phyloP scores from a whole-genome alignment of 2,113 vertebrate species.

The Oncorhynchus mykiss region DNA sequence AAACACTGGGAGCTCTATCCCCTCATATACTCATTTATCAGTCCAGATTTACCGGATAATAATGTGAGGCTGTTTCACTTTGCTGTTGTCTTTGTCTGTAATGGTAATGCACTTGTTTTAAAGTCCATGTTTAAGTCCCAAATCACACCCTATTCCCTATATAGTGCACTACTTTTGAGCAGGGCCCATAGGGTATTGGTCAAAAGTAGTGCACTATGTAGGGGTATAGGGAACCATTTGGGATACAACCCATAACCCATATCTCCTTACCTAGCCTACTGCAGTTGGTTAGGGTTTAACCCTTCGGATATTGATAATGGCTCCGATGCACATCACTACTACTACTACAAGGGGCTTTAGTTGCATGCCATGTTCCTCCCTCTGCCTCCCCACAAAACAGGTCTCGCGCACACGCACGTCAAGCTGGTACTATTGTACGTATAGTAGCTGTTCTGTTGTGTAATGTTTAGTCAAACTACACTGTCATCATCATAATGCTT shows the following conservation, averaged over 20 bases:
- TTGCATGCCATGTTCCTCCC: neutral
- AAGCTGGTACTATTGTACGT: neutral
- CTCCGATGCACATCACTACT: neutral
- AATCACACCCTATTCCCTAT: no score
- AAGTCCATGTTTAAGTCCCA: neutral
- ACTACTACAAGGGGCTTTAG: neutral
- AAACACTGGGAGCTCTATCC: neutral
- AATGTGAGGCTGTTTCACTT: conserved; percentile 14
- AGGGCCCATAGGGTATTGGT: no score
- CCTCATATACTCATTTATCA: neutral
- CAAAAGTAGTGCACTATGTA: no score
- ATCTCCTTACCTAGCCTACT: no score
- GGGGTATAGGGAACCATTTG: no score
- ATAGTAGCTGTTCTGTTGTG: conserved; percentile 29
- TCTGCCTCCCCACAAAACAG: neutral
- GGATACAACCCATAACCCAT: no score
- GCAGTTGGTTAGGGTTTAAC: neutral
- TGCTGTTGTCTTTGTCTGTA: neutral
- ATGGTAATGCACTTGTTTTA: neutral
- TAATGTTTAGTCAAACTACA: conserved; percentile 26
- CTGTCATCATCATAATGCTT: conserved; percentile 29
- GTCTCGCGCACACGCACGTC: neutral
- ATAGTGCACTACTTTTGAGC: no score
- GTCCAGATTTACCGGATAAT: conserved; percentile 8
- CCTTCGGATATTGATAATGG: neutral